Base-by-base conservation (phyloP, 2,113 vertebrate genomes). In the Myodes glareolus region DNA sequence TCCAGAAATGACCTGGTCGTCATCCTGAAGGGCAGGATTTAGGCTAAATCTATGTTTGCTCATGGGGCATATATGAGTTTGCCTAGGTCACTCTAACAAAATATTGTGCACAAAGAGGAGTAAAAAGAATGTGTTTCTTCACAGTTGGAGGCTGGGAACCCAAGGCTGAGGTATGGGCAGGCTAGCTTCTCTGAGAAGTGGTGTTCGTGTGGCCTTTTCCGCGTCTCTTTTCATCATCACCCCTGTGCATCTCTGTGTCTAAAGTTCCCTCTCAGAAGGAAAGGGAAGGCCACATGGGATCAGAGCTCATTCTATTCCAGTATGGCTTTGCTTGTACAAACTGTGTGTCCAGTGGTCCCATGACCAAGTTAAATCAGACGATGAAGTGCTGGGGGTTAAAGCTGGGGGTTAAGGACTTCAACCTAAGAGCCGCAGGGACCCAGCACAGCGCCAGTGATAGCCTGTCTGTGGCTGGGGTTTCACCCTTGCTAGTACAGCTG, bases 281-380 rank as follows among this genome's bases (percentile, higher is more conserved):
- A 25, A 23, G 39, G 33, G 61, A 27, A 12, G 16, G 16, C 61
- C 70, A 36, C 29, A 4, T 61, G 47, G 23, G 19, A 29, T 50
- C 12, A 10, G 11, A 63, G 61, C 52, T 55, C 0, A 0, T n/a
- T 42, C 45, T 67, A 14, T 31, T 33, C 68, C 8, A 17, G 10
- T 29, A 1, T 7, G 25, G 27, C 23, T 33, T 36, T n/a, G 6
- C 45, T 8, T 2, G 61, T 31, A 52, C 39, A 25, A 23, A 67
- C 14, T 36, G 1, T 14, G 12, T 45, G 2, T 70, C 25, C 14
- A n/a, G 5, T 19, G 39, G 36, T 63, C 25, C 25, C 17, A 0
- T 76, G 50, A 36, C 78, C 50, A 27, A 33, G 55, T 42, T 9
- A 47, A 82, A 42, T 42, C 58, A 73, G 36, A 29, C 25, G 17